phyloP scores from a whole-genome alignment of 2,888 invertebrate species.

The Syrphus vitripennis region DNA sequence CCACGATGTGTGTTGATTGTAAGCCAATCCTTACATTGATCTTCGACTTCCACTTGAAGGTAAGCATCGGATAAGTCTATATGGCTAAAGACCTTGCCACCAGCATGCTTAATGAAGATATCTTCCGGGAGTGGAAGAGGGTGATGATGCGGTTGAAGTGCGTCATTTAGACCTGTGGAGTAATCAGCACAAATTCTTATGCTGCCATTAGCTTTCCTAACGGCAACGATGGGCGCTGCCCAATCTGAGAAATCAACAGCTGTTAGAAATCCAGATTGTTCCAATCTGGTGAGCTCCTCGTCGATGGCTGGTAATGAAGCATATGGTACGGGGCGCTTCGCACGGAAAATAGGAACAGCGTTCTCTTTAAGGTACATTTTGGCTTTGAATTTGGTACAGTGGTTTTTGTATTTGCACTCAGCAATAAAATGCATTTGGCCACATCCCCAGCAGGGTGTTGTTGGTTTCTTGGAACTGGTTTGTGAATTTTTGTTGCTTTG shows the following conservation, averaged over 20 bases:
- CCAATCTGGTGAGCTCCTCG: no score
- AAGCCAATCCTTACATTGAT: not conserved
- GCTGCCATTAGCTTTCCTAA: conserved; percentile 39
- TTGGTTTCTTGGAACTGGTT: no score
- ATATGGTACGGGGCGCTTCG: no score
- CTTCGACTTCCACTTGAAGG: no score
- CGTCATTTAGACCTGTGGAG: conserved; percentile 61
- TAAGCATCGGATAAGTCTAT: conserved; percentile 63
- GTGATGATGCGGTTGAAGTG: not conserved
- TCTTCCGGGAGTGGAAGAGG: conserved; percentile 20
- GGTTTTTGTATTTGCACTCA: no score
- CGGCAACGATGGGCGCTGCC: conserved; percentile 70
- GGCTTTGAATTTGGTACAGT: no score
- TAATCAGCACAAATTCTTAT: conserved; percentile 69
- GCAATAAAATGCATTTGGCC: no score
- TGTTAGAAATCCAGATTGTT: conserved; percentile 62
- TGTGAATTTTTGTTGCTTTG: no score
- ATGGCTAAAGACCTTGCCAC: conserved; percentile 41
- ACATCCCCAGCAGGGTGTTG: no score
- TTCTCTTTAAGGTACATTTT: no score
- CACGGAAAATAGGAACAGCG: no score
- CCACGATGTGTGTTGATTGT: not conserved
- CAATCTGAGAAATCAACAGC: conserved; percentile 68
- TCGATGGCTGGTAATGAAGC: no score
- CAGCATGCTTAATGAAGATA: conserved; percentile 29